Conservation (phyloP, 2,888 invertebrate genomes). For the Polymixis flavicincta region DNA sequence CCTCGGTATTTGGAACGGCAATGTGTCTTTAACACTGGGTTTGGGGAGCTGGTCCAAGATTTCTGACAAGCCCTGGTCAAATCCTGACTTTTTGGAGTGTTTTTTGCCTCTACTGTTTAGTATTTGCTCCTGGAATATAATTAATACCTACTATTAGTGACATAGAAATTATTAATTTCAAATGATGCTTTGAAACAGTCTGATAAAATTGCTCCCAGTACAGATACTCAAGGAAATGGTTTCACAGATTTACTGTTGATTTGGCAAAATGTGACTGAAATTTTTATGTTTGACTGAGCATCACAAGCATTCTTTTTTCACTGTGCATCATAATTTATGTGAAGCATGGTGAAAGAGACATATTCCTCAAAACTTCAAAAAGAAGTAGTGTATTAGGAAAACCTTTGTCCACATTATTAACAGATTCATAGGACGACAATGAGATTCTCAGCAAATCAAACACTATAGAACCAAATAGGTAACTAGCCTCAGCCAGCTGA, state of each 20-base stretch:
- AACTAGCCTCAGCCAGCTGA: not conserved
- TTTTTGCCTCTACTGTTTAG: conserved; percentile 92
- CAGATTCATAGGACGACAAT: not conserved
- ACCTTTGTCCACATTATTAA: not conserved
- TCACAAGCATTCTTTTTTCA: not conserved
- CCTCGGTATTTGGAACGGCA: conserved; percentile 95
- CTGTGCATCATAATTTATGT: too few species aligned
- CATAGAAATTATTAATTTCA: too few species aligned
- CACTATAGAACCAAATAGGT: too few species aligned
- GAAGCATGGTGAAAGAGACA: not conserved
- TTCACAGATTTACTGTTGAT: not conserved
- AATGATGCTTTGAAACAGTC: not conserved
- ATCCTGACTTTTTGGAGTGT: conserved; percentile 91
- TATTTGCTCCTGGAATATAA: conserved; percentile 91
- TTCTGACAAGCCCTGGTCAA: conserved; percentile 91
- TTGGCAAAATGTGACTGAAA: not conserved
- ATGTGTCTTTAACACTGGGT: conserved; percentile 93
- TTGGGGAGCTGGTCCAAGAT: conserved; percentile 93
- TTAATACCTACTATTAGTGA: too few species aligned
- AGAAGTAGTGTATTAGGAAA: not conserved
- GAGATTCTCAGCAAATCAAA: not conserved
- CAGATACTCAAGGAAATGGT: not conserved
- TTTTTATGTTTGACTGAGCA: not conserved
- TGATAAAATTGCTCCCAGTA: not conserved
- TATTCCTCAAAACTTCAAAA: not conserved